Evolutionary conservation across 2,797 vertebrate species (phyloP), one percentile per base, ranked within the genome.

Genomic region (Takifugu ocellatus): DNA sequence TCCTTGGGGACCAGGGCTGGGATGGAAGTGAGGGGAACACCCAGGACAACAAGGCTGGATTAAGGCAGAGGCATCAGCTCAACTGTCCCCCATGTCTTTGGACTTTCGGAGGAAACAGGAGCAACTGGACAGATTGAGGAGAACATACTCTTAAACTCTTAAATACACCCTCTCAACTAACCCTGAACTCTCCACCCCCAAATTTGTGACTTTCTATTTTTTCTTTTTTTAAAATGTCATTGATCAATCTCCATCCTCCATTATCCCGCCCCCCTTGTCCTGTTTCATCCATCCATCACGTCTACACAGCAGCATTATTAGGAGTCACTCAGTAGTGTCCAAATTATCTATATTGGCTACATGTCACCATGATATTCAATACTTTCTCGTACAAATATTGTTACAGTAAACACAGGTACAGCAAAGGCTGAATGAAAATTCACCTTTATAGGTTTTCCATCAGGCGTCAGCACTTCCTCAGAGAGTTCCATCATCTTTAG

Each of bases 401-500:
- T 4, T 43, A 24, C 9, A 24, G 24, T 10, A 47, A 10, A 51
- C 3, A 3, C 3, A 9, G 2, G 7, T 4, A 11, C 5, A 21
- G 14, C 24, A 10, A 4, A 55, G 25, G 17, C 54, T 36, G 17
- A 69, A 48, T 27, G 16, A 59, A 65, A 61, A 61, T 83, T 90
- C 87, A 98, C 97, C 94, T 98, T 94, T 83, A 99, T 99, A 24
- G 96, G 94, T 74, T 92, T 96, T 58, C 92, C 95, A 25, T 98
- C 95, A 0, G 97, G 97, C 11, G 96, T 99, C 36, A 98, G 87
- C 59, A 99, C 97, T 78, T 99, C 96, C 84, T 98, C 96, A 5
- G 97, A 98, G 43, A 99, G 95, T 51, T 98, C 96, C 90, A 99
- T 99, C 97, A 99, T 99, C 92, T 98, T 98, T 84, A 99, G 85